A percentile compares a stretch with the other conserved stretches of the same genome.
These are phyloP conservation scores for Cataglyphis hispanica DNA, from an alignment of 1,140 invertebrate genomes.

Conservation along the genomic window DNA sequence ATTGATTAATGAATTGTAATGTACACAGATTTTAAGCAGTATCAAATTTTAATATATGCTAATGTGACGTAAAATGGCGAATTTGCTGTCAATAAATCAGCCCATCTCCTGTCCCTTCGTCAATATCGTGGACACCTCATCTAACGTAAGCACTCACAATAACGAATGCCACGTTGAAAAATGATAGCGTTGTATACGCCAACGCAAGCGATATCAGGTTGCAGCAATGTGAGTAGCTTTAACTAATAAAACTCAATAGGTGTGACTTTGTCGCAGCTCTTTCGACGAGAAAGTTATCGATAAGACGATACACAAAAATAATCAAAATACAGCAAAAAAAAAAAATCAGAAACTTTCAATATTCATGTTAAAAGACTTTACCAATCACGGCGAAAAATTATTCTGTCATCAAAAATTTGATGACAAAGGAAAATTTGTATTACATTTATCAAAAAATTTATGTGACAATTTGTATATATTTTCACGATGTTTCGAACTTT, in stretches of 20 bases:
- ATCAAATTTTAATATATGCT: not conserved
- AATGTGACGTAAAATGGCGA: not conserved
- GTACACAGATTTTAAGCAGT: not conserved
- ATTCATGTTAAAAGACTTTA: not conserved
- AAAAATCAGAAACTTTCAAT: not conserved
- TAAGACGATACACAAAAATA: not conserved
- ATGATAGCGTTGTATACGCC: conserved; percentile 46
- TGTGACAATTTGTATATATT: not conserved
- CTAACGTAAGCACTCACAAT: conserved; percentile 47
- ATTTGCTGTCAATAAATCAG: conserved; percentile 25
- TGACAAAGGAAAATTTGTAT: not conserved
- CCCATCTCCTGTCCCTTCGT: not conserved
- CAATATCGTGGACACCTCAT: conserved; percentile 31
- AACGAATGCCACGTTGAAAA: conserved; percentile 47
- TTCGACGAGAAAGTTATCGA: not conserved
- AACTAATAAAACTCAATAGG: conserved; percentile 55
- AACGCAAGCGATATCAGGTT: conserved; percentile 41
- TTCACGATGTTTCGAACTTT: not conserved
- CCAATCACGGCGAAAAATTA: not conserved
- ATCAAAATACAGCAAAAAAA: not conserved
- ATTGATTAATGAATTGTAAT: not conserved
- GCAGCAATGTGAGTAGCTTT: conserved; percentile 47
- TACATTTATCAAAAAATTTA: not conserved
- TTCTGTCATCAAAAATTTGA: not conserved
- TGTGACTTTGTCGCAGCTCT: conserved; percentile 11